Conservation (phyloP, 1,140 invertebrate species). For the Sitobion miscanthi region DNA sequence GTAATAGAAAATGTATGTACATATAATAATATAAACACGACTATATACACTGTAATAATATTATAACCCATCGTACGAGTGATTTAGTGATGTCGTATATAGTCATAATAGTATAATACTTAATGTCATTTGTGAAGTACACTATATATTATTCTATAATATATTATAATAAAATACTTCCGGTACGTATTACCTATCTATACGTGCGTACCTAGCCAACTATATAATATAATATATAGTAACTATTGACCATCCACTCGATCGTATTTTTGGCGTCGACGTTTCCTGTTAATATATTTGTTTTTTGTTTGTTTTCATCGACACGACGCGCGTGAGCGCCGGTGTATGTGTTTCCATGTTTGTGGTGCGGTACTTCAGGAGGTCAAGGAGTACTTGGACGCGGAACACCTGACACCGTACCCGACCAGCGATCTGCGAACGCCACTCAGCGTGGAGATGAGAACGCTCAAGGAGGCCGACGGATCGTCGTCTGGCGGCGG, state of each 20-base stretch:
- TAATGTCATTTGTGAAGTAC: neutral
- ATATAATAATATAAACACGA: neutral
- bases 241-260: neutral
- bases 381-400: constrained; percentile 86
- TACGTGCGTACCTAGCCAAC: neutral
- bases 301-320: neutral
- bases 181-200: neutral
- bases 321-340: neutral
- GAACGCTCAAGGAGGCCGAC: constrained; percentile 67
- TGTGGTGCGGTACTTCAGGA: constrained; percentile 69
- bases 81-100: neutral
- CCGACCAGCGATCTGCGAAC: constrained; percentile 81
- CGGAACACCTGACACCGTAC: constrained; percentile 83
- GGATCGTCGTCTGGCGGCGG: constrained; percentile 63
- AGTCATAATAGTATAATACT: neutral
- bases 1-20: neutral
- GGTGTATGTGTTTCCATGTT: constrained; percentile 53
- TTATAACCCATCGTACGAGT: neutral
- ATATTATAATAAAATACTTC: neutral
- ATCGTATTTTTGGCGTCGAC: neutral
- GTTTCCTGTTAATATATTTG: neutral
- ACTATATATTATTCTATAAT: neutral
- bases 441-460: constrained; percentile 81
- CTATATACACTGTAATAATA: neutral
- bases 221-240: neutral